Evolutionary conservation across 2,888 invertebrate genomes (phyloP), one percentile per base, ranked within the genome.

Genomic region (Brachyptera risi): DNA sequence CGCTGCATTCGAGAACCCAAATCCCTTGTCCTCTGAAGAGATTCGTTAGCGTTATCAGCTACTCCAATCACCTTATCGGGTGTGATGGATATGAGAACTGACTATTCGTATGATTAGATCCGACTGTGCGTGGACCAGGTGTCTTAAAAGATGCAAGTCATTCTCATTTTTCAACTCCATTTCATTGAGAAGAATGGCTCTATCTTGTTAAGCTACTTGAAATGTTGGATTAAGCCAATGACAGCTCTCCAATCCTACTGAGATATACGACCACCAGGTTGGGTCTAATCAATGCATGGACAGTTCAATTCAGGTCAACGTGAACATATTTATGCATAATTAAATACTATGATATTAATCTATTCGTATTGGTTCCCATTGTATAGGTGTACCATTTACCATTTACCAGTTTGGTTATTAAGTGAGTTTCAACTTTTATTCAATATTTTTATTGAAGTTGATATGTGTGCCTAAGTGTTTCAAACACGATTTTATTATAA

Each of bases 21-120:
- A n/a, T n/a, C n/a, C n/a, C n/a, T 17, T 7, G 42, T 11, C 35
- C 35, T 17, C 23, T 24, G 49, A 49, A 51, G 26, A n/a, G 50
- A 51, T 26, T 51, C 50, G 50, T 51, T 51, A 51, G 50, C 31
- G 50, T 15, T 51, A 51, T 51, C 50, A 27, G 15, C 19, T 23
- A n/a, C 31, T 24, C 49, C 50, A 17, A 51, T 51, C 50, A 15
- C 19, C n/a, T 26, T 51, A 51, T 27, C 50, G 31, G 26, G 27
- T 1, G 15, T 9, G 50, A 23, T n/a, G 50, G 50, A 51, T 26
- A 23, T 23, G 23, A 50, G 50, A 44, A 15, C 50, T 11, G 50
- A 24, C 50, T 17, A 21, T 17, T 49, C 50, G n/a, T 27, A n/a
- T 51, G 50, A 51, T 51, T 51, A 15, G 49, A 49, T 26, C 24